Conservation (phyloP, 1,140 invertebrate species). For the Drosophila burlai region DNA sequence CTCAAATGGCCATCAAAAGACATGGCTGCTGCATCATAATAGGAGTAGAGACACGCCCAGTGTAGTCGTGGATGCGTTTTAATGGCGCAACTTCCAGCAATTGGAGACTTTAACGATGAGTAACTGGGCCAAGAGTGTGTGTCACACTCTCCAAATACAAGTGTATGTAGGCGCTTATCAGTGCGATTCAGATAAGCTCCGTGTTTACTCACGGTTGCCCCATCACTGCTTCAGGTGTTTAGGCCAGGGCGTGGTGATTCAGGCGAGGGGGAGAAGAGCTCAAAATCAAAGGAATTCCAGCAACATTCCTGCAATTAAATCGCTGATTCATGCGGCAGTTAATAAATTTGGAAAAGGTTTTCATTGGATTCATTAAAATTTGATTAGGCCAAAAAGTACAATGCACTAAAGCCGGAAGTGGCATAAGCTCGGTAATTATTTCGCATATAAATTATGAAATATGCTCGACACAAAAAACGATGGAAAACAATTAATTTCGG, state of each 20-base stretch:
- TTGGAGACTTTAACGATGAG: conserved; percentile 55
- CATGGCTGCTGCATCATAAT: conserved; percentile 13
- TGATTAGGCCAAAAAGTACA: conserved; percentile 54
- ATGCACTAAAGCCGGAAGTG: conserved; percentile 68
- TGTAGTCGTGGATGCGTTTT: conserved; percentile 9
- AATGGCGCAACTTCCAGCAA: conserved; percentile 35
- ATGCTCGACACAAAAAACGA: conserved; percentile 9
- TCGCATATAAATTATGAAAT: conserved; percentile 73
- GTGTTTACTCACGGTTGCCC: conserved; percentile 69
- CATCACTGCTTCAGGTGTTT: conserved; percentile 35
- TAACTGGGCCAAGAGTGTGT: conserved; percentile 51
- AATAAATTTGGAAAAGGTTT: conserved; percentile 34
- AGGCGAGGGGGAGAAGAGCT: conserved; percentile 7
- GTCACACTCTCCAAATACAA: conserved; percentile 62
- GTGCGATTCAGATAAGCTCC: conserved; percentile 60
- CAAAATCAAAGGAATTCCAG: conserved; percentile 12
- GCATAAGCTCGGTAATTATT: conserved; percentile 75
- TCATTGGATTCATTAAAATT: conserved; percentile 65
- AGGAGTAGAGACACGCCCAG: not conserved
- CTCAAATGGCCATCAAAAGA: conserved; percentile 17
- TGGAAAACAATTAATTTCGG: conserved; percentile 75
- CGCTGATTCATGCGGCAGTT: conserved; percentile 11
- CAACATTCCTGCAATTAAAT: conserved; percentile 6
- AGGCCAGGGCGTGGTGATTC: conserved; percentile 41
- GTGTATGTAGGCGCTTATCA: conserved; percentile 58